Evolutionary conservation across 1,140 invertebrate genomes (phyloP), one percentile per base, ranked within the genome.

Genomic region (Habropoda laboriosa): DNA sequence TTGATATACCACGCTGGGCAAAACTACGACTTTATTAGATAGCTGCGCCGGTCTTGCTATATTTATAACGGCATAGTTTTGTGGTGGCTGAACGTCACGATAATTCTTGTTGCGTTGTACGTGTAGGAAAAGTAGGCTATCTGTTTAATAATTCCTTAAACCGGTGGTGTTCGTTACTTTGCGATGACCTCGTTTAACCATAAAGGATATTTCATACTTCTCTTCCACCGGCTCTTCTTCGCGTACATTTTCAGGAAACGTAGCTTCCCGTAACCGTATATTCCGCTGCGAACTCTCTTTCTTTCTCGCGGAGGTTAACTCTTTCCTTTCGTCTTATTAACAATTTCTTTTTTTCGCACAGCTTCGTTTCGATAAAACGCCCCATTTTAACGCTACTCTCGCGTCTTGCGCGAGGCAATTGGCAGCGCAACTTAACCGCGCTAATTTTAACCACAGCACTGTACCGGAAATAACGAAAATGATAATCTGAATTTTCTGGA

Each of bases 141-240:
- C 74, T 47, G 64, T 77, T 77, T 77, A 77, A 77, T 77, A 77
- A 77, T 77, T 77, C 51, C 74, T 70, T 68, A 77, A 68, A 77
- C 70, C 64, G 74, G 42, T 47, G 74, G 42, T 47, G 32, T 64
- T 77, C 74, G 70, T 77, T 77, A 77, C 75, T 58, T 77, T 60
- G 66, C 64, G 75, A 77, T 60, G 75, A 60, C 75, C 75, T 77
- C 75, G 75, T 77, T 77, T 77, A 77, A 71, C 75, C 66, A 47
- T 71, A 58, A 60, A 77, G 66, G 66, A 77, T 77, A 77, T 77
- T 60, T 77, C 75, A 71, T 60, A 47, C 24, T 70, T 49, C 24
- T 24, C 42, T 47, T 40, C n/a, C n/a, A 12, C 42, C 32, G 2
- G 24, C 18, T 68, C 64, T 77, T 32, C 18, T 49, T 49, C 53